phyloP scores from a whole-genome alignment of 1,140 invertebrate species.

The Glomeris maerens region DNA sequence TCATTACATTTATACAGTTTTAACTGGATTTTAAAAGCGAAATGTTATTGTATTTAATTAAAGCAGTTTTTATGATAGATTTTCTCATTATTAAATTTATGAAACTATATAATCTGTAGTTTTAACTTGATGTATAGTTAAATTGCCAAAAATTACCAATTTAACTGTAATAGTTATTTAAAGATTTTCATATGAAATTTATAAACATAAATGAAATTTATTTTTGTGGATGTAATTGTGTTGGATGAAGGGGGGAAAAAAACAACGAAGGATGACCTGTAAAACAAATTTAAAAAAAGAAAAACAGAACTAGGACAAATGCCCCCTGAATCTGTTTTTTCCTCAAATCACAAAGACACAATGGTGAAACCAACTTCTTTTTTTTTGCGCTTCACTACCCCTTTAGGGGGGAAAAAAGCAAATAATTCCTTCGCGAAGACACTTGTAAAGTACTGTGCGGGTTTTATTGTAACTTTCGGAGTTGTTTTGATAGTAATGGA shows the following conservation, averaged over 20 bases:
- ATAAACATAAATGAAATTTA: neutral
- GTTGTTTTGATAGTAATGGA: neutral
- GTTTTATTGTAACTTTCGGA: too few species aligned
- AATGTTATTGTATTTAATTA: neutral
- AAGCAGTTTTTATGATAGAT: neutral
- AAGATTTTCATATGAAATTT: neutral
- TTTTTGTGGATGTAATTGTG: neutral
- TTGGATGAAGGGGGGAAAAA: neutral
- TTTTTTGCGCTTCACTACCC: too few species aligned
- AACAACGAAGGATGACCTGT: neutral
- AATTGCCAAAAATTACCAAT: neutral
- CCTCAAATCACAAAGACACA: neutral
- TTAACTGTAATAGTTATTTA: neutral
- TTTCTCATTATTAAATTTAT: neutral
- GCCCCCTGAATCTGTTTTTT: neutral
- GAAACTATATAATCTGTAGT: neutral
- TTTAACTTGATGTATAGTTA: neutral
- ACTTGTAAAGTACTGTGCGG: too few species aligned
- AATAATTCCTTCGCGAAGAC: too few species aligned
- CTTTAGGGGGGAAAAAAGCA: too few species aligned
- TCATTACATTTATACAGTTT: too few species aligned
- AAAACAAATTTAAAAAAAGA: neutral
- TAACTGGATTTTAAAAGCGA: neutral
- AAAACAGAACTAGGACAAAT: neutral
- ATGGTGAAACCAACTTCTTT: too few species aligned